Evolutionary conservation across 2,113 vertebrate species (phyloP).

Genomic region (Saguinus imperator): DNA sequence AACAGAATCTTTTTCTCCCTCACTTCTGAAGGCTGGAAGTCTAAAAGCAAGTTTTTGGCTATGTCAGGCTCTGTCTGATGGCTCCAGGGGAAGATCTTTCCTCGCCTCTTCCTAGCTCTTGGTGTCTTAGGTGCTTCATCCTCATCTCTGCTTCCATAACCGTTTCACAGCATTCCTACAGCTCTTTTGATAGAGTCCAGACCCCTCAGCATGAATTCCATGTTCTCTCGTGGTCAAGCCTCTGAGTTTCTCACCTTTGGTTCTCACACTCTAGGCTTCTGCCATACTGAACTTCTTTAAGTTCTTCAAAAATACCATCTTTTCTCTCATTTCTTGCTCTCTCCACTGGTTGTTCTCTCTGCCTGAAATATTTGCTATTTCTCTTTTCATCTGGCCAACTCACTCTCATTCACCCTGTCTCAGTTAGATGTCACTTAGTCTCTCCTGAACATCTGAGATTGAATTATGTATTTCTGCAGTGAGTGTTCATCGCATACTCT

Average conservation of each 20-base stretch:
- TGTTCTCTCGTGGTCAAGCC: background rate
- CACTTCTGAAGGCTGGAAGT: background rate
- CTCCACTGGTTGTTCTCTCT: background rate
- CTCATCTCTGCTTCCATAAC: background rate
- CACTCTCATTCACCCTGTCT: background rate
- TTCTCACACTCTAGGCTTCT: background rate
- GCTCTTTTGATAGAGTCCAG: background rate
- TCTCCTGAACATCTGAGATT: background rate
- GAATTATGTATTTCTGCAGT: background rate
- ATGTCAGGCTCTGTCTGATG: rapidly evolving
- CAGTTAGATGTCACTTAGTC: background rate
- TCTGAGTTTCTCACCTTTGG: background rate
- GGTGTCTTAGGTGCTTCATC: background rate
- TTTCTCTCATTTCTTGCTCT: background rate
- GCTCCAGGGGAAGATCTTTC: background rate
- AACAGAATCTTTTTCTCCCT: background rate
- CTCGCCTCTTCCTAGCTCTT: too few relatives aligned
- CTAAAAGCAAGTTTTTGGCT: background rate
- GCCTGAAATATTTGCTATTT: background rate
- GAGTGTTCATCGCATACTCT: background rate
- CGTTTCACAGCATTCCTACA: too few relatives aligned
- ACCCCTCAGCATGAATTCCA: background rate
- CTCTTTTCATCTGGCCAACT: background rate
- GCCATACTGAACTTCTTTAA: background rate
- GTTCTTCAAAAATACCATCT: background rate